Percentiles rank a stretch among this genome's conserved stretches.
phyloP scores from a whole-genome alignment of 64 coral and sea anemone genomes.

The Montipora cactus region DNA sequence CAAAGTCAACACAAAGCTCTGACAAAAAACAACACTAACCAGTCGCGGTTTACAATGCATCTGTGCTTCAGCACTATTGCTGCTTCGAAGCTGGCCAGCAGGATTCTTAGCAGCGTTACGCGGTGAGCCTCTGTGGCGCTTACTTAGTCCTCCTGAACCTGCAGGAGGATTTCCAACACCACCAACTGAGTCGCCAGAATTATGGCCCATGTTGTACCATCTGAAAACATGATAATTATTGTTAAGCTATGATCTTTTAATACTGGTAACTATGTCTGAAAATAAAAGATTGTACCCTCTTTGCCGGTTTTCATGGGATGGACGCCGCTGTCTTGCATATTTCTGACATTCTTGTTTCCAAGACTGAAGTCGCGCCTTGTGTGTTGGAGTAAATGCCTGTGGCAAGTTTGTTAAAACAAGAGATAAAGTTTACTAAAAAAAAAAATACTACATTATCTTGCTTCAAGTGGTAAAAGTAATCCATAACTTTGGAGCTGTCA shows the following conservation, averaged over 20 bases:
- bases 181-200: conserved; percentile 69
- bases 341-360: conserved; percentile 97
- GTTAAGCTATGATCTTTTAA: no score
- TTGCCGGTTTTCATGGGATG: conserved; percentile 80
- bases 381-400: conserved; percentile 87
- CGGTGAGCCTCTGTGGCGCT: conserved; percentile 69
- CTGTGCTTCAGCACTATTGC: conserved; percentile 90
- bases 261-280: no score
- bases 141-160: conserved; percentile 70
- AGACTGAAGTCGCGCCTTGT: conserved; percentile 93
- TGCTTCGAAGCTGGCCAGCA: conserved; percentile 92
- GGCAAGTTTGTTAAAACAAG: neutral
- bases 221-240: conserved; percentile 6
- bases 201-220: conserved; percentile 73
- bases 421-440: no score
- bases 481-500: no score
- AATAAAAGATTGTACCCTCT: conserved; percentile 52
- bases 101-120: conserved; percentile 72
- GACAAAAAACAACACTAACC: conserved; percentile 50
- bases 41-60: conserved; percentile 78
- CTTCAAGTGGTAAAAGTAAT: no score
- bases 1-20: neutral
- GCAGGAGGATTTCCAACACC: conserved; percentile 76
- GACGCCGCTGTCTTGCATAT: conserved; percentile 74
- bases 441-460: no score